phyloP scores from a whole-genome alignment of 1,140 invertebrate genomes.

The Caenorhabditis inopinata region DNA sequence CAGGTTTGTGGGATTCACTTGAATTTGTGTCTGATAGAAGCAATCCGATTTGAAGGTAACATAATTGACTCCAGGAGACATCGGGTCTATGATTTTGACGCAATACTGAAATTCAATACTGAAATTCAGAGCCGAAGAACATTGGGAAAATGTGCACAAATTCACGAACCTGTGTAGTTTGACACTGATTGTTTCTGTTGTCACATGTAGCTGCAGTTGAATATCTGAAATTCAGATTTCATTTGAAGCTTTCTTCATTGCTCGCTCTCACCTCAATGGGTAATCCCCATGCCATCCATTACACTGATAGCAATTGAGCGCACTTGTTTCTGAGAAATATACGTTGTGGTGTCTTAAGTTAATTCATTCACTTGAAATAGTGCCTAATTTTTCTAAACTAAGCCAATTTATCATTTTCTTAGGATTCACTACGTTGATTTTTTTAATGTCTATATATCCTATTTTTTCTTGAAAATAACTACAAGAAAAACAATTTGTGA shows the following conservation, averaged over 20 bases:
- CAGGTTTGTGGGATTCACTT: slow-evolving; percentile 40
- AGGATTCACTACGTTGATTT: too few species aligned
- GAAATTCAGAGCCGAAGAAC: too few species aligned
- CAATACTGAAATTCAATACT: slow-evolving; percentile 34
- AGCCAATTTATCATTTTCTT: too few species aligned
- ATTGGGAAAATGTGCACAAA: too few species aligned
- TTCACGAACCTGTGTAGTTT: slow-evolving; percentile 28
- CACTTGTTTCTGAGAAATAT: not conserved
- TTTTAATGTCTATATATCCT: too few species aligned
- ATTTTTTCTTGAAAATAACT: too few species aligned
- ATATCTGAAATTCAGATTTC: not conserved
- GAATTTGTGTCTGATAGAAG: slow-evolving; percentile 36
- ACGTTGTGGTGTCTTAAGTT: not conserved
- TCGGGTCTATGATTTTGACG: slow-evolving; percentile 45
- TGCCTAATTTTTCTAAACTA: not conserved
- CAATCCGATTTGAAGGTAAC: slow-evolving; percentile 41
- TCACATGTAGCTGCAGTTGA: slow-evolving; percentile 25
- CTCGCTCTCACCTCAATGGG: not conserved
- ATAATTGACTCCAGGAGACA: slow-evolving; percentile 34
- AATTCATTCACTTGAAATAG: too few species aligned
- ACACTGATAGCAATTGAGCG: slow-evolving; percentile 38
- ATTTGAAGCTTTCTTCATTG: too few species aligned
- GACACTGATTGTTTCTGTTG: slow-evolving; percentile 45
- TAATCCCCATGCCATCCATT: slow-evolving; percentile 47
- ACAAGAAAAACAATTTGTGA: too few species aligned